Percentiles rank a stretch among this genome's conserved stretches.
Evolutionary conservation across 2,888 invertebrate species (phyloP).

Genomic region (Andrena minutula): DNA sequence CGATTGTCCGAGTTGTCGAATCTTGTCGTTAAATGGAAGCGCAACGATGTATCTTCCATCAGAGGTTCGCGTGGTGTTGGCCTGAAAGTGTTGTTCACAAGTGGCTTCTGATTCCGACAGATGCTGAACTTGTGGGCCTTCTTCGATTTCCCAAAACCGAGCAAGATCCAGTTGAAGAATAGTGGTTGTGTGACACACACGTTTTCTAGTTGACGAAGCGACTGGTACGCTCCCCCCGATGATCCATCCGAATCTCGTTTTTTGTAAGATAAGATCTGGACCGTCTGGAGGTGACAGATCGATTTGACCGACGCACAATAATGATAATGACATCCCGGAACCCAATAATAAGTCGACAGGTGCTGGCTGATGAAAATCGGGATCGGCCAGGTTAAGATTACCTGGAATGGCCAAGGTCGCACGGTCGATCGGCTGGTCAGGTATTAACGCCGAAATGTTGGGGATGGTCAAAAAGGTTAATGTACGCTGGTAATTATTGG

Average conservation of each 20-base stretch:
- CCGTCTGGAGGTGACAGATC: no score
- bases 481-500: background rate
- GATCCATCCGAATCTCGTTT: no score
- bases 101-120: background rate
- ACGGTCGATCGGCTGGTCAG: no score
- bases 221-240: conserved; percentile 7
- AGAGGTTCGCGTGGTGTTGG: no score
- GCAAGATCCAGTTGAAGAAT: background rate
- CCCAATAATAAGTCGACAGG: background rate
- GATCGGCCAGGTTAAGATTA: conserved; percentile 1
- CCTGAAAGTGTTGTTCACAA: conserved; percentile 21
- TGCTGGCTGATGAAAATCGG: background rate
- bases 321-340: background rate
- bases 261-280: no score
- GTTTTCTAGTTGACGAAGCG: background rate
- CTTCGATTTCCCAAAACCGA: conserved; percentile 25
- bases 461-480: background rate
- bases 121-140: background rate
- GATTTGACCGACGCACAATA: conserved; percentile 1
- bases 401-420: background rate
- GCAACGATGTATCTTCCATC: no score
- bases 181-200: background rate
- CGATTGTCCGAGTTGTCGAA: no score
- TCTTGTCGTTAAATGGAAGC: no score
- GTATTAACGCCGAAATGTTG: background rate